Base-by-base conservation (phyloP, 2,797 vertebrate species). In the Chelidonichthys spinosus region DNA sequence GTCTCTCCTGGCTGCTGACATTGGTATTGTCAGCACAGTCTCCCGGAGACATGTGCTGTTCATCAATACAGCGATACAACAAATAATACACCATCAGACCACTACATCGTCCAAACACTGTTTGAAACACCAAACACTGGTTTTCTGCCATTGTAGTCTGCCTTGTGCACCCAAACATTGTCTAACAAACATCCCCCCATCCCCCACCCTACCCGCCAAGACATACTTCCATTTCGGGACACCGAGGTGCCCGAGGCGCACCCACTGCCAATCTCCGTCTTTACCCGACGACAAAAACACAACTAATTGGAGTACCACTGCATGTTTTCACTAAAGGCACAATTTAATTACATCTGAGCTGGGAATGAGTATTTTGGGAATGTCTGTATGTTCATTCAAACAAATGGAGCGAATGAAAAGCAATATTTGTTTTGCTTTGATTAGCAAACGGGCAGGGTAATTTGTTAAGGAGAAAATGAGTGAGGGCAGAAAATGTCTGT, bases 401-500 rank as follows among this genome's bases (percentile, higher is more conserved):
- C 94, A 95, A 95, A 95, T 94, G 93, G 92, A 95, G 94, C 94
- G 93, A 93, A 94, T 89, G 89, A 95, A 95, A 95, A 94, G 94
- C 94, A 95, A 95, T 95, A 95, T 95, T 95, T 95, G 92, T 94
- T 94, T 94, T 94, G 94, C 93, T 93, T 94, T 95, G 94, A 95
- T 95, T 95, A 94, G 91, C 90, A 94, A 93, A 92, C 89, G 90
- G 88, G 90, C 90, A 90, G 93, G 85, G 89, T 90, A 89, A 92
- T 94, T 94, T 94, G 90, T 94, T 90, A 90, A 90, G 81, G 85
- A 88, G 90, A 68, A 74, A 85, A 78, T 61, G 75, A 87, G 82
- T 69, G 78, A 86, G 85, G 88, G 90, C 87, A 87, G 83, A 88
- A 90, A 91, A 90, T 85, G 84, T 86, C 74, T 78, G 79, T 90